Base-by-base conservation (phyloP, 2,888 invertebrate species). In the Branchipolynoe longqiensis region DNA sequence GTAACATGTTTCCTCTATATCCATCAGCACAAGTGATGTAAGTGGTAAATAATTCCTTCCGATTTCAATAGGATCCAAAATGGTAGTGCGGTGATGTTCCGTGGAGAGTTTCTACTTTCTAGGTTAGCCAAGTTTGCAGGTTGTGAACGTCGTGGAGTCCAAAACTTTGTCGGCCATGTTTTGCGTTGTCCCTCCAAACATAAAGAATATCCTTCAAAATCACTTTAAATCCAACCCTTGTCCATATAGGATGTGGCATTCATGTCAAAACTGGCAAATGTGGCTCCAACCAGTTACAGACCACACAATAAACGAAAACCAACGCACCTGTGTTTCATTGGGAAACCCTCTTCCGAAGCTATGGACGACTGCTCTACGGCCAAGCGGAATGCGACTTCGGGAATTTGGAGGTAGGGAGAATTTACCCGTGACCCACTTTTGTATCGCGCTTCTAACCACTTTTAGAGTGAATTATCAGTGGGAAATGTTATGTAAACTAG, bases 321-420 rank as follows among this genome's bases (percentile, higher is more conserved):
- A 82, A 56, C 36, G 31, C 36, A 69, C 69, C 69, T 69, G 6
- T 18, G 38, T 38, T 69, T 38, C 78, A 31, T 18, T 58, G 64
- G 83, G 40, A 83, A 41, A 58, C 83, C 41, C 36, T 62, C 83
- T 40, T 62, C 83, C 64, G 28, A 78, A 78, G 41, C 48, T 78
- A 41, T 41, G 78, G 54, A 25, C 54, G 78, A 31, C 41, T 48
- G 28, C 78, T 48, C 78, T 78, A 31, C 48, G 78, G 41, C 22
- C 48, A 58, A 54, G 54, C 73, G 84, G 84, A 54, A 69, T 84
- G 84, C 84, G 14, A 84, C 28, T 73, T 84, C 28, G 56, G 54
- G 56, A 73, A 69, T 84, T 69, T 56, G 54, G 38, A 31, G n/a
- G 83, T 83, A 64, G 83, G 83, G 83, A 83, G 83, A 83, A 62